A percentile compares a stretch with the other conserved stretches of the same genome.
Evolutionary conservation across 2,797 vertebrate genomes (phyloP).

Genomic region (Propithecus perrieri): DNA sequence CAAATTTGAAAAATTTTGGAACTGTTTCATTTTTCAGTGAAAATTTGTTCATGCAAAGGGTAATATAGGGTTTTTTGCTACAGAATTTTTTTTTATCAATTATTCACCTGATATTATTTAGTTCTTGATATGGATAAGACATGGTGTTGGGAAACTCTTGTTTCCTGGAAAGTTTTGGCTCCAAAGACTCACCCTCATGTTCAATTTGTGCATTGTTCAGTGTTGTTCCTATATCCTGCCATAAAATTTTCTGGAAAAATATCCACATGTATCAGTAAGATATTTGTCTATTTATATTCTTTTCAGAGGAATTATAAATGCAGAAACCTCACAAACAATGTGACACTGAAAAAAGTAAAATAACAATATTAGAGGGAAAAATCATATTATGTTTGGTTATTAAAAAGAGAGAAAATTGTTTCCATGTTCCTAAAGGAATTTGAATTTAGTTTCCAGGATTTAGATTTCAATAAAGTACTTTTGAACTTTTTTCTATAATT

Average conservation of each 20-base stretch:
- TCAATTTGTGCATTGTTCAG: not conserved
- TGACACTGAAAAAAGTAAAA: slow-evolving; percentile 64
- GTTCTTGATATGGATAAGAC: not conserved
- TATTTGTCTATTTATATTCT: slow-evolving; percentile 41
- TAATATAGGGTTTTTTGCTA: not conserved
- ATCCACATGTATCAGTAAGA: not conserved
- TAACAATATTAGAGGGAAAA: slow-evolving; percentile 61
- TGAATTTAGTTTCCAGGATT: slow-evolving; percentile 79
- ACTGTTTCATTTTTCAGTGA: slow-evolving; percentile 33
- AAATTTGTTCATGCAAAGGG: not conserved
- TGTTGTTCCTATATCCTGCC: not conserved
- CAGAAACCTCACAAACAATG: slow-evolving; percentile 61
- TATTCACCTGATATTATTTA: not conserved
- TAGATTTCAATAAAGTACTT: slow-evolving; percentile 72
- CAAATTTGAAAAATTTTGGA: slow-evolving; percentile 10
- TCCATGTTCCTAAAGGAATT: slow-evolving; percentile 80
- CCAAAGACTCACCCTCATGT: not conserved
- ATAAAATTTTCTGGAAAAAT: slow-evolving; percentile 52
- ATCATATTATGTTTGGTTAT: slow-evolving; percentile 51
- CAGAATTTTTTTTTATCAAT: slow-evolving; percentile 10
- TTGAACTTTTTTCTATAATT: slow-evolving; percentile 31
- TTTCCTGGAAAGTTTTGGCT: not conserved
- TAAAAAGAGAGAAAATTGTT: slow-evolving; percentile 76
- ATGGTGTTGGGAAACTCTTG: not conserved
- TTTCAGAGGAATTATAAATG: slow-evolving; percentile 39